Evolutionary conservation across 53 echinoderm and acorn worm genomes (phyloP).

Genomic region (Henricia sp.): DNA sequence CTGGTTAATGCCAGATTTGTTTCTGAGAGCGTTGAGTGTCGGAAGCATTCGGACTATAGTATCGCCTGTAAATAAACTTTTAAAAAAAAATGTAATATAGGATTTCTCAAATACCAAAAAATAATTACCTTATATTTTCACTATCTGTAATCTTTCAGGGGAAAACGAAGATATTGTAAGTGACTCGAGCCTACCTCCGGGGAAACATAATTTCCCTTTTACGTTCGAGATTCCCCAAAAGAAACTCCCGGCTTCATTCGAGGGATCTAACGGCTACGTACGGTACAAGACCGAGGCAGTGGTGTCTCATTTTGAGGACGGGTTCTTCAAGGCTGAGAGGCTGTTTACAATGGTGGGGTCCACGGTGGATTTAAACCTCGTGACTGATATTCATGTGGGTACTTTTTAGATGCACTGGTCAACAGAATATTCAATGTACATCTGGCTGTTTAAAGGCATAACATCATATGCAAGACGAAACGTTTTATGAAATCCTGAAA

Average conservation of each 20-base stretch:
- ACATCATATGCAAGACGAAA: too few relatives aligned
- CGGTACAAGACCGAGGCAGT: conserved; percentile 71
- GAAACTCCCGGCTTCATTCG: conserved; percentile 75
- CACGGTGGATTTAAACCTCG: conserved; percentile 4
- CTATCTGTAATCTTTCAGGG: neutral
- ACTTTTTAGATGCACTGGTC: neutral
- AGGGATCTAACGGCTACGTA: conserved; percentile 79
- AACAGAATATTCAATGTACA: neutral
- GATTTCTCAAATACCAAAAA: neutral
- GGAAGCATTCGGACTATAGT: too few relatives aligned
- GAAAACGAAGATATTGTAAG: conserved; percentile 21
- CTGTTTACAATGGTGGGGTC: neutral
- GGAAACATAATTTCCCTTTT: conserved; percentile 78
- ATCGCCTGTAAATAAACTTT: too few relatives aligned
- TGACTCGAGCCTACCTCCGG: conserved; percentile 55
- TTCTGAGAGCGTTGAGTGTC: too few relatives aligned
- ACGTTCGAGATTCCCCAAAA: conserved; percentile 63
- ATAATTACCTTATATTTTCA: neutral
- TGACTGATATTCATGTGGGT: conserved; percentile 3
- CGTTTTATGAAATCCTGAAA: too few relatives aligned
- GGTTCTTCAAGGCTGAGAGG: neutral
- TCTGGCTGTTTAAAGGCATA: too few relatives aligned
- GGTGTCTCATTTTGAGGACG: neutral
- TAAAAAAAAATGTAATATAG: too few relatives aligned
- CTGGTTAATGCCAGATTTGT: too few relatives aligned